phyloP scores from a whole-genome alignment of 2,888 invertebrate species.

The Drosophila putrida region DNA sequence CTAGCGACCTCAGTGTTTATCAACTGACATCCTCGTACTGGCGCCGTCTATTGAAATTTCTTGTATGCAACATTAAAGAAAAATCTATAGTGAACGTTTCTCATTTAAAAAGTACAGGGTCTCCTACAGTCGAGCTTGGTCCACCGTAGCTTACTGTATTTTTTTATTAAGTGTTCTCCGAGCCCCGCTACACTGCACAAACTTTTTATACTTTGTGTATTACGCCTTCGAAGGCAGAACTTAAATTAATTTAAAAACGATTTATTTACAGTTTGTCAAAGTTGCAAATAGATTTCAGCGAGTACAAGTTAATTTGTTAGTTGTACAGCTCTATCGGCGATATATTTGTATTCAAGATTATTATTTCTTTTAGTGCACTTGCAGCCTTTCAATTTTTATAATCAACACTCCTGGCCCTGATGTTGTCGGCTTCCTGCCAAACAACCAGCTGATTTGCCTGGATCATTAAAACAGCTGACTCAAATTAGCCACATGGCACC shows the following conservation, averaged over 20 bases:
- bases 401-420: not conserved
- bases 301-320: constrained; percentile 38
- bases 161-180: constrained; percentile 62
- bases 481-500: constrained; percentile 74
- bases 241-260: constrained; percentile 63
- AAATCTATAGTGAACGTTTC: too few relatives aligned
- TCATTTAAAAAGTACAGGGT: too few relatives aligned
- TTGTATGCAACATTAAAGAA: too few relatives aligned
- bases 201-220: constrained; percentile 11
- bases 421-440: constrained; percentile 47
- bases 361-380: constrained; percentile 60
- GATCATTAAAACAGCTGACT: constrained; percentile 75
- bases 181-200: constrained; percentile 51
- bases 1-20: too few relatives aligned
- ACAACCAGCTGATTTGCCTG: constrained; percentile 70
- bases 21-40: too few relatives aligned
- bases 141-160: too few relatives aligned
- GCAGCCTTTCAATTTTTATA: constrained; percentile 34
- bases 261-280: constrained; percentile 50
- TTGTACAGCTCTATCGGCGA: constrained; percentile 14
- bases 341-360: constrained; percentile 3
- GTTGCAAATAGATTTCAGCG: not conserved
- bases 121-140: too few relatives aligned
- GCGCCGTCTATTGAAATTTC: too few relatives aligned
- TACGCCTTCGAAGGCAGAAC: constrained; percentile 17